phyloP scores from a whole-genome alignment of 1,140 invertebrate genomes.

The Dolichoris vasculosae region DNA sequence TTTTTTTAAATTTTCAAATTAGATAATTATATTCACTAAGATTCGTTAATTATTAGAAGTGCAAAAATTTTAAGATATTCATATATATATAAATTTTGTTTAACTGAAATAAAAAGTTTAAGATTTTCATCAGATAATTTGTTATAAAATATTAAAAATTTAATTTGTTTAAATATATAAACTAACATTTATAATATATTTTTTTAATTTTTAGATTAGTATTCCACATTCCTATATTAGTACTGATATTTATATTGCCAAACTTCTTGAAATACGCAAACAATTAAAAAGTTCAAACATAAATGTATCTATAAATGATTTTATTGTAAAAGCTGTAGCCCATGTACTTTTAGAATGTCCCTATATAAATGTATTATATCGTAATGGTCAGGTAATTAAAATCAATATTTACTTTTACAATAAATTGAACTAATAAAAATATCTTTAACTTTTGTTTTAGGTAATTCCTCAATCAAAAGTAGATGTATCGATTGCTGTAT shows the following conservation, averaged over 20 bases:
- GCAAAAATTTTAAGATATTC: no score
- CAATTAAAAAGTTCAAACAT: constrained; percentile 84
- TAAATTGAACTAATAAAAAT: not conserved
- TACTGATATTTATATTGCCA: constrained; percentile 89
- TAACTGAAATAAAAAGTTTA: constrained; percentile 32
- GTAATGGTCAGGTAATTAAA: constrained; percentile 64
- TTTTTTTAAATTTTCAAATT: no score
- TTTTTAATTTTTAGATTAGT: constrained; percentile 64
- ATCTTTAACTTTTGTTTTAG: constrained; percentile 65
- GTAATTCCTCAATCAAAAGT: constrained; percentile 81
- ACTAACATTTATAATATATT: not conserved
- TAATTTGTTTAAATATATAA: not conserved
- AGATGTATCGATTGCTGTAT: constrained; percentile 97
- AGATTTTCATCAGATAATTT: not conserved
- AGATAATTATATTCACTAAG: no score
- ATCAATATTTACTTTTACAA: not conserved
- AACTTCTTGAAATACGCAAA: constrained; percentile 71
- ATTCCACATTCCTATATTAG: constrained; percentile 99
- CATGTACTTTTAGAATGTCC: constrained; percentile 93
- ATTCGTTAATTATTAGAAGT: no score
- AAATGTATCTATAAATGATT: constrained; percentile 97
- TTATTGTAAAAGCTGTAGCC: constrained; percentile 96
- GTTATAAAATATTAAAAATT: not conserved
- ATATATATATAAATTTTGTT: no score
- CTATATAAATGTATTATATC: constrained; percentile 83